Conservation (phyloP, 2,888 invertebrate genomes). For the Morpho helenor region DNA sequence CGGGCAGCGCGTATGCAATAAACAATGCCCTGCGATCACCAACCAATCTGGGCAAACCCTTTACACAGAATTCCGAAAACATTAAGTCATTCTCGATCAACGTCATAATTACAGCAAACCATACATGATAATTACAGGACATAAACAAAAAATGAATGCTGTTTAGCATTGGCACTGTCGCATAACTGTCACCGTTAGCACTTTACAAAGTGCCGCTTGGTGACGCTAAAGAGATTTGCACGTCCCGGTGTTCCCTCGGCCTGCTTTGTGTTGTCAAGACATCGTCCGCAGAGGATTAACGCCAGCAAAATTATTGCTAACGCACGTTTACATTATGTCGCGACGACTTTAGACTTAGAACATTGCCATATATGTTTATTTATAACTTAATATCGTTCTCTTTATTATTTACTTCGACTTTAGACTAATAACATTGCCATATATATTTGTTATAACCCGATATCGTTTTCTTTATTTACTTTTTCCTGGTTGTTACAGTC, state of each 20-base stretch:
- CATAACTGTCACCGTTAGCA: constrained; percentile 22
- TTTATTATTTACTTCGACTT: background rate
- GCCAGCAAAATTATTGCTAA: constrained; percentile 20
- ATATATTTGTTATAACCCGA: too few relatives aligned
- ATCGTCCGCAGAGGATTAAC: constrained; percentile 29
- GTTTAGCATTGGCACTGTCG: constrained; percentile 6
- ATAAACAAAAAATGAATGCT: background rate
- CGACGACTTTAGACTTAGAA: background rate
- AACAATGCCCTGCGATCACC: too few relatives aligned
- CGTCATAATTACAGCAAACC: too few relatives aligned
- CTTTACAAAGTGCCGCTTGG: constrained; percentile 24
- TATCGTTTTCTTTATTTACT: too few relatives aligned
- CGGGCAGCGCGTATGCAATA: too few relatives aligned
- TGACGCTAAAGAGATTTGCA: constrained; percentile 27
- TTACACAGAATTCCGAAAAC: too few relatives aligned
- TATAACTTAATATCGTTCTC: too few relatives aligned
- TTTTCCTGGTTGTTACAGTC: too few relatives aligned
- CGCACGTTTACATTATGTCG: constrained; percentile 10
- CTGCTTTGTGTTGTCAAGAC: constrained; percentile 25
- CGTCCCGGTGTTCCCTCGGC: constrained; percentile 17
- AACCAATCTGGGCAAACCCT: too few relatives aligned
- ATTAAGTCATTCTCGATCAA: too few relatives aligned
- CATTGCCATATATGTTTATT: too few relatives aligned
- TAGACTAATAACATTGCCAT: background rate
- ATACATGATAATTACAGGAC: too few relatives aligned